Percentiles rank a stretch among this genome's conserved stretches.
phyloP scores from a whole-genome alignment of 2,888 invertebrate genomes.

The Morpho deidamia region DNA sequence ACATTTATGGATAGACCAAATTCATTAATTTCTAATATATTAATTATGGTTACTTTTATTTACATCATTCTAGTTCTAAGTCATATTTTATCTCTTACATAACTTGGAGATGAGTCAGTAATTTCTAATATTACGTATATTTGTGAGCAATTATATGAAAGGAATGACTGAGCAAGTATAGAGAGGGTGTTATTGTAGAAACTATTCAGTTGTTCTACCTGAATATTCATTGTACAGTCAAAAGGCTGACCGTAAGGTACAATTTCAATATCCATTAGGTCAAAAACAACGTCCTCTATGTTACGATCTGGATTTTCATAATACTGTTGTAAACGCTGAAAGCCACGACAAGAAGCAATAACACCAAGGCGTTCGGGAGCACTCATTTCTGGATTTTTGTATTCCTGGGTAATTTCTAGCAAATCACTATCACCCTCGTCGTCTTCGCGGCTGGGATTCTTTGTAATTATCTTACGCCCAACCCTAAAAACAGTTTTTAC shows the following conservation, averaged over 20 bases:
- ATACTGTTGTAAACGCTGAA: slow-evolving; percentile 79
- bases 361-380: slow-evolving; percentile 82
- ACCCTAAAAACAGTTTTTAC: slow-evolving; percentile 66
- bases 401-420: slow-evolving; percentile 81
- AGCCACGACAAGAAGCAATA: slow-evolving; percentile 82
- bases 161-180: too few relatives aligned
- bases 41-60: too few relatives aligned
- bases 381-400: slow-evolving; percentile 81
- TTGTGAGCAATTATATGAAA: too few relatives aligned
- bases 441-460: slow-evolving; percentile 79
- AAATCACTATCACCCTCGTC: slow-evolving; percentile 81
- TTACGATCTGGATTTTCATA: slow-evolving; percentile 79
- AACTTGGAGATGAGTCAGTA: too few relatives aligned
- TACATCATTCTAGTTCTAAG: too few relatives aligned
- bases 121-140: too few relatives aligned
- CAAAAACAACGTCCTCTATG: slow-evolving; percentile 81
- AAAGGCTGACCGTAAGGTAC: slow-evolving; percentile 83
- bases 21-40: too few relatives aligned
- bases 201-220: slow-evolving; percentile 44
- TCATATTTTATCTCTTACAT: too few relatives aligned
- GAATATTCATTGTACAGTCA: slow-evolving; percentile 81
- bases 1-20: too few relatives aligned
- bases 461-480: slow-evolving; percentile 83
- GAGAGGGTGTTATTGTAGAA: too few relatives aligned
- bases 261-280: slow-evolving; percentile 81